Evolutionary conservation across 2,888 invertebrate genomes (phyloP).

Genomic region (Orchestes rusci): DNA sequence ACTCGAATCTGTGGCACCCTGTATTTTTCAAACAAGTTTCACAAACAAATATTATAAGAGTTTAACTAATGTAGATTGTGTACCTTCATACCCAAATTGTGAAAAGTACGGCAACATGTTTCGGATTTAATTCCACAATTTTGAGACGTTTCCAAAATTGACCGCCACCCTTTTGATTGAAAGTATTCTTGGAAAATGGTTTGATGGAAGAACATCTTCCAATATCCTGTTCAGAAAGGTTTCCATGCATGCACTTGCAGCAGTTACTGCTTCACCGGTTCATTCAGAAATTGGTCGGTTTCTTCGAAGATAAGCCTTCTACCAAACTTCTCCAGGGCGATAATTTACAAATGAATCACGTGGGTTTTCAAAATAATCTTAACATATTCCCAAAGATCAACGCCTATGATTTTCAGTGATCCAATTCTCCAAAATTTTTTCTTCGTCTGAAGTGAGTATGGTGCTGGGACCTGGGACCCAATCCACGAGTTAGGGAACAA

Average conservation of each 20-base stretch:
- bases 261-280: too few species aligned
- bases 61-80: background rate
- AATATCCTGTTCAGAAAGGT: background rate
- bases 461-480: background rate
- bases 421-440: background rate
- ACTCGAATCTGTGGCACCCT: too few species aligned
- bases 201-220: too few species aligned
- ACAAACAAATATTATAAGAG: background rate
- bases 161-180: too few species aligned
- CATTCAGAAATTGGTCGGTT: too few species aligned
- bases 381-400: background rate
- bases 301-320: background rate
- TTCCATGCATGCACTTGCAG: too few species aligned
- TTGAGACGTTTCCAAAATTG: too few species aligned
- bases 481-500: too few species aligned
- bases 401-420: background rate
- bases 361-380: background rate
- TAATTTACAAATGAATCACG: background rate
- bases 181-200: too few species aligned
- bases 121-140: background rate
- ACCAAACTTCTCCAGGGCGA: background rate
- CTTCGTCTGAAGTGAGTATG: background rate
- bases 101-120: background rate
- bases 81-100: background rate
- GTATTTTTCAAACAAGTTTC: conserved; percentile 1